Conservation (phyloP, 2,888 invertebrate genomes). For the Sipunculus nudus region DNA sequence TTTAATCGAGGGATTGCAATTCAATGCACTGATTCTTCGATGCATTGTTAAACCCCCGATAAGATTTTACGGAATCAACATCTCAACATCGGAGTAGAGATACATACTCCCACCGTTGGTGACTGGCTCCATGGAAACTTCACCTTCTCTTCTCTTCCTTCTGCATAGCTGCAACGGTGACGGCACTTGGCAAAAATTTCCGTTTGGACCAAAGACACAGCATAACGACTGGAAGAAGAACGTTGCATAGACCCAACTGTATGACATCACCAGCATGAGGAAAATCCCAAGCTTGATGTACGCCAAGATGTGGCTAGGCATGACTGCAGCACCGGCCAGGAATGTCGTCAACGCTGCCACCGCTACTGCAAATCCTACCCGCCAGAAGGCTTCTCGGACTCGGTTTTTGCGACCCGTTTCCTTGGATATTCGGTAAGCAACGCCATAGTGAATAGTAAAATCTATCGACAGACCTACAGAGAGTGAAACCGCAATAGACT, state of each 20-base stretch:
- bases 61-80: too few relatives aligned
- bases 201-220: constrained; percentile 75
- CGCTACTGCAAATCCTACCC: constrained; percentile 83
- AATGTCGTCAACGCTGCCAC: constrained; percentile 87
- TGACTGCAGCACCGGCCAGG: constrained; percentile 84
- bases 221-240: constrained; percentile 70
- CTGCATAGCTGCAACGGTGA: not conserved
- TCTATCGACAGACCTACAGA: constrained; percentile 91
- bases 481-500: constrained; percentile 88
- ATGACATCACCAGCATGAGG: constrained; percentile 82
- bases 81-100: too few relatives aligned
- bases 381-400: constrained; percentile 24
- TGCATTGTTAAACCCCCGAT: too few relatives aligned
- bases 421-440: constrained; percentile 73
- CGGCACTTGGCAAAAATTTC: constrained; percentile 48
- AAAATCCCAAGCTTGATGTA: constrained; percentile 92
- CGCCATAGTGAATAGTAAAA: constrained; percentile 88
- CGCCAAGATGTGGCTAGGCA: constrained; percentile 84
- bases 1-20: too few relatives aligned
- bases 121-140: too few relatives aligned
- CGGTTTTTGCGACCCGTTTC: constrained; percentile 9
- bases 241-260: constrained; percentile 77
- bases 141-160: too few relatives aligned
- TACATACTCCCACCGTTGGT: too few relatives aligned
- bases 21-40: too few relatives aligned